Evolutionary conservation across 2,113 vertebrate species (phyloP), one percentile per base, ranked within the genome.

Genomic region (Microcebus ravelobensis): DNA sequence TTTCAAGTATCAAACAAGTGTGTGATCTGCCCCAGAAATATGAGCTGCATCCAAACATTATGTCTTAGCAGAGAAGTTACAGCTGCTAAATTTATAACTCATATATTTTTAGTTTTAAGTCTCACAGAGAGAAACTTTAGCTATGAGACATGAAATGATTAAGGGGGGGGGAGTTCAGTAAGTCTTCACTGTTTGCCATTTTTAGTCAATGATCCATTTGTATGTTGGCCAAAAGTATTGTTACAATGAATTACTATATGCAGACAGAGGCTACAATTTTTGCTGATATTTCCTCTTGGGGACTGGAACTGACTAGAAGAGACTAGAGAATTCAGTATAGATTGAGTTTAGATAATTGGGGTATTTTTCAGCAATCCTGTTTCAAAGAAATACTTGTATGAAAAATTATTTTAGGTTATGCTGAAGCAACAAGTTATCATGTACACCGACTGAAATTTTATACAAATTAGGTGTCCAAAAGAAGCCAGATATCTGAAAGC

Each of bases 191-290:
- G 55, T 87, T 92, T 79, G 59, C 83, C 77, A 8, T 87, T 94
- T 97, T 95, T 68, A 84, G 90, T 97, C 96, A 96, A 90, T 55
- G 71, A 95, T 94, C 82, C 90, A n/a, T 36, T 92, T 96, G 91
- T 96, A 27, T 52, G 63, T 65, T 57, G 36, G 59, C 63, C 92
- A 95, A 84, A 52, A 93, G 34, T 50, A n/a, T 59, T 80, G 52
- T n/a, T 92, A 93, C 91, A 87, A 73, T 89, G 92, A 93, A 89
- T 79, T 92, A 34, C 65, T 93, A 36, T 86, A 27, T 63, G 61
- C 73, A 89, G 83, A 48, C 6, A 17, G 1, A 96, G 90, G 65
- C 42, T 1, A n/a, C 12, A 39, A 31, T 65, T 67, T 89, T 96
- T 52, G 11, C 12, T 27, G 42, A 52, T 95, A 74, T 25, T 91